Percentiles rank a stretch among this genome's conserved stretches.
Evolutionary conservation across 2,113 vertebrate genomes (phyloP).

Genomic region (Ailuropoda melanoleuca): DNA sequence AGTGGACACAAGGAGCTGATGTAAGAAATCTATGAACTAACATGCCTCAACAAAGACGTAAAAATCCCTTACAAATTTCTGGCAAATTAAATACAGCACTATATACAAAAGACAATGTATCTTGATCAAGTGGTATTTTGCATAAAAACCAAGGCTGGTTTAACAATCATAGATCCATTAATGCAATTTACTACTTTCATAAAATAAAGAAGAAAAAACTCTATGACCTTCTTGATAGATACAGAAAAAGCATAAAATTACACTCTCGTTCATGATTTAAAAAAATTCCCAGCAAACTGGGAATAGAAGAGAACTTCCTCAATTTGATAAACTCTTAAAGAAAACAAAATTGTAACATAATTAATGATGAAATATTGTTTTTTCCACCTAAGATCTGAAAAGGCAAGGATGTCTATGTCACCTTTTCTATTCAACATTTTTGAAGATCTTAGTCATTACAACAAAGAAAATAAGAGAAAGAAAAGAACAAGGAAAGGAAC

Average conservation of each 20-base stretch:
- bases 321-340: not conserved
- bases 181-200: not conserved
- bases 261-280: not conserved
- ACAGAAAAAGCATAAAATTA: not conserved
- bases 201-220: conserved; percentile 2
- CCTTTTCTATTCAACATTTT: not conserved
- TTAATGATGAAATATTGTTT: conserved; percentile 14
- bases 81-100: not conserved
- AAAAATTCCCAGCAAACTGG: not conserved
- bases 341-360: not conserved
- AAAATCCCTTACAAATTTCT: not conserved
- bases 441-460: not conserved
- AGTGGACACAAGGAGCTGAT: not conserved
- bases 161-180: not conserved
- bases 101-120: not conserved
- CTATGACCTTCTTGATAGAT: not conserved
- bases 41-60: not conserved
- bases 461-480: not conserved
- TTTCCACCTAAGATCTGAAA: not conserved
- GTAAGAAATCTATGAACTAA: not conserved
- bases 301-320: not conserved
- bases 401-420: not conserved
- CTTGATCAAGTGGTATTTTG: not conserved
- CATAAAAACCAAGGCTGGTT: not conserved
- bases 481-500: not conserved